Evolutionary conservation across 1,140 invertebrate species (phyloP).

Genomic region (Tetramorium parvispinum): DNA sequence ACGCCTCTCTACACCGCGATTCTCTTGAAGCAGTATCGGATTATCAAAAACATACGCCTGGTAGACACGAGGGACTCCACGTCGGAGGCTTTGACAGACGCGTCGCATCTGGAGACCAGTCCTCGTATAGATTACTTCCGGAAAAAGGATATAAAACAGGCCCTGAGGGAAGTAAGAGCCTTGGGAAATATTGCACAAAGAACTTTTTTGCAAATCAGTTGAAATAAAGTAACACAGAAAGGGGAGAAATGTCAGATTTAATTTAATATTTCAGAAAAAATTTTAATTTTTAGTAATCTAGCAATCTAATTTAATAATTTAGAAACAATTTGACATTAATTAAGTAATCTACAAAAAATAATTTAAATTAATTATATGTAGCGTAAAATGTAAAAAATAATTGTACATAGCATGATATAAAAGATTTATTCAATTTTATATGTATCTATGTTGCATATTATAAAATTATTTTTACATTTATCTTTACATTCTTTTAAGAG

Average conservation of each 20-base stretch:
- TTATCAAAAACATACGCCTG: slow-evolving; percentile 77
- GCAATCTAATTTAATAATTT: no score
- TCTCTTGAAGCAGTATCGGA: slow-evolving; percentile 80
- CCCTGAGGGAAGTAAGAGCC: slow-evolving; percentile 70
- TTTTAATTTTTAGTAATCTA: neutral
- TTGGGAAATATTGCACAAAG: neutral
- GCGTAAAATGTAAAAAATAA: no score
- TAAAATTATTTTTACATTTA: no score
- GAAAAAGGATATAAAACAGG: slow-evolving; percentile 69
- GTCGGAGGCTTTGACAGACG: slow-evolving; percentile 66
- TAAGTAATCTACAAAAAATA: no score
- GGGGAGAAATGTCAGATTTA: neutral
- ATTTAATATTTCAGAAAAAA: neutral
- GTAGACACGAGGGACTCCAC: slow-evolving; percentile 75
- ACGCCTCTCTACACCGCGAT: slow-evolving; percentile 73
- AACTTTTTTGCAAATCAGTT: neutral
- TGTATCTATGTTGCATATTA: no score
- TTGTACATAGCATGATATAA: no score
- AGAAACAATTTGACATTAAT: no score
- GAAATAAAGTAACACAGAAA: neutral
- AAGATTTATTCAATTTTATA: no score
- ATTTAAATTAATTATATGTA: neutral
- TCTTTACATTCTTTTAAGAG: no score
- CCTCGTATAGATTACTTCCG: slow-evolving; percentile 75
- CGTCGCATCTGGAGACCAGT: slow-evolving; percentile 76